phyloP scores from a whole-genome alignment of 1,140 invertebrate species.

The Zaprionus nigranus region DNA sequence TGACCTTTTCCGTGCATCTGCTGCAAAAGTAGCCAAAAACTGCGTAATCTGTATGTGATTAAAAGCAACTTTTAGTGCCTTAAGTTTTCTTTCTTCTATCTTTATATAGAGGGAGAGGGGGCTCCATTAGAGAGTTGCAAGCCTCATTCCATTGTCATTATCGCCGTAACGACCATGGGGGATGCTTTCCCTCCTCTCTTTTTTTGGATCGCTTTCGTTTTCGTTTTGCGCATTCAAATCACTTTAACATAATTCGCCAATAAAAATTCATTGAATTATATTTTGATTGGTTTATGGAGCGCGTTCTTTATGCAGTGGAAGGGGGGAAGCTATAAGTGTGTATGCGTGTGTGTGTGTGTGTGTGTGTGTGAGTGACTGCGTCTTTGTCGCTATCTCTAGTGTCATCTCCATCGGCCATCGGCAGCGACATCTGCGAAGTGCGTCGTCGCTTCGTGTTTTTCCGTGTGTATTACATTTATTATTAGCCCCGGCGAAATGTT shows the following conservation, averaged over 20 bases:
- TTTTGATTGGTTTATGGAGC: conserved; percentile 74
- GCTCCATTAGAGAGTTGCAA: background rate
- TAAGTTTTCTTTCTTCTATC: background rate
- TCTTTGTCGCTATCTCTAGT: conserved; percentile 8
- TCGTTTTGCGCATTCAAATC: conserved; percentile 72
- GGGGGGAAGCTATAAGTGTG: background rate
- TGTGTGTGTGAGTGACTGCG: background rate
- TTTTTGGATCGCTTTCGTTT: conserved; percentile 7
- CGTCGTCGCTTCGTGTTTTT: conserved; percentile 19
- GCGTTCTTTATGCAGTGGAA: background rate
- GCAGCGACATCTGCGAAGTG: conserved; percentile 18
- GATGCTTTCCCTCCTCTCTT: conserved; percentile 2
- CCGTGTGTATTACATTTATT: conserved; percentile 60
- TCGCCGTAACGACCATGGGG: background rate
- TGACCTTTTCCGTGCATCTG: background rate
- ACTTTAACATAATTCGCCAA: conserved; percentile 78
- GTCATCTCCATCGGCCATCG: background rate
- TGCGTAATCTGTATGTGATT: conserved; percentile 1
- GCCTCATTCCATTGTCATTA: conserved; percentile 3
- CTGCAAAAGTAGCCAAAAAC: conserved; percentile 1
- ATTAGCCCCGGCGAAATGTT: conserved; percentile 59
- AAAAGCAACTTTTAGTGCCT: background rate
- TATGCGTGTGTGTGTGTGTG: background rate
- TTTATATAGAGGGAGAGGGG: background rate
- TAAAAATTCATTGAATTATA: conserved; percentile 80